Evolutionary conservation across 64 coral and sea anemone species (phyloP).

Genomic region (Montipora capricornis): DNA sequence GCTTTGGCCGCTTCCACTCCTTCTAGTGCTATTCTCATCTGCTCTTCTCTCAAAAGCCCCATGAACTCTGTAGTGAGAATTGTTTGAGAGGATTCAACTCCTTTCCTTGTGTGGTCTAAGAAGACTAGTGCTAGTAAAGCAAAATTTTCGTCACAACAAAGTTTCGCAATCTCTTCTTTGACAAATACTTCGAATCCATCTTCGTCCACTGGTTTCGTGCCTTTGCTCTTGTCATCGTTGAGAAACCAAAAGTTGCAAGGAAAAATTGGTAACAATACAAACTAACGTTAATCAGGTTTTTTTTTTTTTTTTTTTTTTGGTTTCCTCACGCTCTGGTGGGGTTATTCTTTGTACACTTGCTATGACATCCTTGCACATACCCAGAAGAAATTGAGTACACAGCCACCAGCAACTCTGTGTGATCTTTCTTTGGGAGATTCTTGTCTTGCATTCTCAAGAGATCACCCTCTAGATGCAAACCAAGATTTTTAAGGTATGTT

Average conservation of each 20-base stretch:
- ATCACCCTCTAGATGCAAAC: too few species aligned
- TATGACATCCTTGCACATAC: conserved; percentile 59
- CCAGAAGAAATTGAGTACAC: conserved; percentile 45
- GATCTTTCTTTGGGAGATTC: conserved; percentile 23
- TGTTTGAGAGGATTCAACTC: background rate
- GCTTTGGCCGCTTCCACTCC: background rate
- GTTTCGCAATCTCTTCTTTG: conserved; percentile 14
- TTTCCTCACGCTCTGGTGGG: background rate
- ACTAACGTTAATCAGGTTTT: conserved; percentile 26
- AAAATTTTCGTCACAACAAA: conserved; percentile 61
- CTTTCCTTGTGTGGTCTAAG: conserved; percentile 29
- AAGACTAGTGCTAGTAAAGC: background rate
- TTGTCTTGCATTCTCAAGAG: too few species aligned
- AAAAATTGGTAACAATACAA: conserved; percentile 68
- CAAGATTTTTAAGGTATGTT: too few species aligned
- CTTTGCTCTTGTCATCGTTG: background rate
- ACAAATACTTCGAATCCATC: conserved; percentile 61
- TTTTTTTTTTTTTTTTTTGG: background rate
- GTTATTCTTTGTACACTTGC: background rate
- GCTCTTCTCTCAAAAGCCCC: conserved; percentile 19
- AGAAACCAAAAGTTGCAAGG: conserved; percentile 69
- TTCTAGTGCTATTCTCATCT: conserved; percentile 39
- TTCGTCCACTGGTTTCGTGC: background rate
- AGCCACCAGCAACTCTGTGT: background rate
- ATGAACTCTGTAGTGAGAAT: conserved; percentile 45